Evolutionary conservation across 2,113 vertebrate species (phyloP).

Genomic region (Seriola rivoliana): DNA sequence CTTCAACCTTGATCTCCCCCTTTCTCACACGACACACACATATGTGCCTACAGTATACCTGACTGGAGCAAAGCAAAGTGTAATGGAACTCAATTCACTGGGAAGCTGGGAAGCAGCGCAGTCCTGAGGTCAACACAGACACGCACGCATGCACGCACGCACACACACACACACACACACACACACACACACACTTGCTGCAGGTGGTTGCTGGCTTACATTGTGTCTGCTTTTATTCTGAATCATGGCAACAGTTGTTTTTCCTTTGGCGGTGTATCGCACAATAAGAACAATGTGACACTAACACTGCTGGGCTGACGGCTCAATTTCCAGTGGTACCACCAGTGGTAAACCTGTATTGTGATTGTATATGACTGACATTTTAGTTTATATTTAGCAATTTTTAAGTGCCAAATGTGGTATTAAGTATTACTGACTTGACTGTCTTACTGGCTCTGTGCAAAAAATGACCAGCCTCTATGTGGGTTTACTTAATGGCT

Average conservation of each 20-base stretch:
- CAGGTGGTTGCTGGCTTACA: slow-evolving; percentile 39
- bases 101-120: slow-evolving; percentile 33
- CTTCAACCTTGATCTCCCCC: slow-evolving; percentile 55
- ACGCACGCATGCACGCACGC: neutral
- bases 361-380: neutral
- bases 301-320: neutral
- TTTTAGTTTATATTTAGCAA: too few relatives aligned
- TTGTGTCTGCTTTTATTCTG: slow-evolving; percentile 22
- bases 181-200: slow-evolving; percentile 24
- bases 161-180: slow-evolving; percentile 10
- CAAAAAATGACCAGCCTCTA: too few relatives aligned
- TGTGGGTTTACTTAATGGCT: too few relatives aligned
- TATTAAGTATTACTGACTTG: too few relatives aligned
- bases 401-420: too few relatives aligned
- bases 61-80: slow-evolving; percentile 57
- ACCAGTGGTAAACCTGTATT: slow-evolving; percentile 23
- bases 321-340: neutral
- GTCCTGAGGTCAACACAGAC: slow-evolving; percentile 59
- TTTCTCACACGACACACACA: slow-evolving; percentile 30
- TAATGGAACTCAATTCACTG: slow-evolving; percentile 71
- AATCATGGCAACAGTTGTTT: slow-evolving; percentile 28
- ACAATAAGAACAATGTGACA: slow-evolving; percentile 24
- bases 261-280: neutral
- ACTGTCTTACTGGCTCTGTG: too few relatives aligned
- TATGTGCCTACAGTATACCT: slow-evolving; percentile 15